Base-by-base conservation (phyloP, 2,888 invertebrate species). In the Tyria jacobaeae region DNA sequence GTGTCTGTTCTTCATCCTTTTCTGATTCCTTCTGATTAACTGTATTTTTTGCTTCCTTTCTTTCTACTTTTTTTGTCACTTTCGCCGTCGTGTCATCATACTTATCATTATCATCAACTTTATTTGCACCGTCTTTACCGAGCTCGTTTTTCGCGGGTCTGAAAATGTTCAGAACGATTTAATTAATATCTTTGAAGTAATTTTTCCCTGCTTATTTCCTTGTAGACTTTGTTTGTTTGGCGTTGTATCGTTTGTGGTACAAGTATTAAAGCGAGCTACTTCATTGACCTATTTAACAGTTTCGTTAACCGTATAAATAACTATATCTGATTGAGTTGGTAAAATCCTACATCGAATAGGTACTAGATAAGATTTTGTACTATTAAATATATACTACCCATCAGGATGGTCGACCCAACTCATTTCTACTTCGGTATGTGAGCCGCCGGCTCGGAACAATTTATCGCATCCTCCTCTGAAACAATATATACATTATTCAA, bases 401-500 rank as follows among this genome's bases (percentile, higher is more conserved):
- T 90, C 90, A 3, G 88, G 87, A 78, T 89, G 89, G 41, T 86
- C 86, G 24, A 59, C 15, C 90, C 90, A 91, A 53, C 77, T 86
- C 49, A 90, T 75, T 9, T 70, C 73, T 35, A 74, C 80, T 71
- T 90, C 89, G 12, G 75, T 79, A 52, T 87, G 86, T 1, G 87
- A 86, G n/a, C 81, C 76, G 47, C 83, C 83, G 17, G 88, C 76
- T 70, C 90, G 78, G 51, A 90, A 90, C 15, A 88, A 55, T 58
- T 88, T 89, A 17, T 80, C 79, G 66, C 89, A 90, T 21, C 47
- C 51, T 51, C 55, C 55, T 6, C 61, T 61, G 35, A 37, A 61
- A 56, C 7, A 56, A 34, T 55, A 48, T 14, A 48, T 25, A 2
- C 5, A 34, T 15, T 4, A n/a, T 25, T 15, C 7, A 31, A 7